Percentiles rank a stretch among this genome's conserved stretches.
These are phyloP conservation scores for Corydoras sp. DNA, from an alignment of 2,113 vertebrate genomes.

Conservation along the genomic window DNA sequence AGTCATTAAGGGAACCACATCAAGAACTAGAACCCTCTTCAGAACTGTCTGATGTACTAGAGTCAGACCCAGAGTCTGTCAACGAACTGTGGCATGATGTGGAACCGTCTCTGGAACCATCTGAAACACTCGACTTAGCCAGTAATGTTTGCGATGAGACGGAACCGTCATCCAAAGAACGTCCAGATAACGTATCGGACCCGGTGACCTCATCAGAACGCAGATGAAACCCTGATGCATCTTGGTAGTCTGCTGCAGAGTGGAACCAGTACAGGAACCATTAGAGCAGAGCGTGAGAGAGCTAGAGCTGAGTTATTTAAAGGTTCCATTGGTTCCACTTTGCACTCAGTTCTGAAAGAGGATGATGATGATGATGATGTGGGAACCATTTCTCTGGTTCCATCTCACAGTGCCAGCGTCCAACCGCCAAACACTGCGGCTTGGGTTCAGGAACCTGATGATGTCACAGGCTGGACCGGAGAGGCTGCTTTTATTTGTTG, in stretches of 20 bases:
- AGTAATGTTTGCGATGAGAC: background rate
- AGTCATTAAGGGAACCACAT: background rate
- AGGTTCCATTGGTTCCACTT: background rate
- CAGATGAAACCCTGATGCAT: background rate
- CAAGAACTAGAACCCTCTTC: background rate
- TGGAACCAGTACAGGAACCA: constrained; percentile 19
- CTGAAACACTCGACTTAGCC: background rate
- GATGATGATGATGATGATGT: too few species aligned
- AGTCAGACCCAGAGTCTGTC: background rate
- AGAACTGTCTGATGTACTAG: background rate
- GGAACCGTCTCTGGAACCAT: background rate
- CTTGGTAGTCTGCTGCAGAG: background rate
- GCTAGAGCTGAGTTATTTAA: background rate
- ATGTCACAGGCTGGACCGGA: too few species aligned
- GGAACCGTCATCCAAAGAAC: background rate
- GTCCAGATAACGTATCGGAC: background rate
- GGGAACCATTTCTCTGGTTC: too few species aligned
- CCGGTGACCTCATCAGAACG: background rate
- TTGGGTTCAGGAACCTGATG: too few species aligned
- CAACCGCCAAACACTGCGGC: background rate
- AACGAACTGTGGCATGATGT: too few species aligned
- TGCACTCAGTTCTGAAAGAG: background rate
- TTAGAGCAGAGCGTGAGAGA: constrained; percentile 54
- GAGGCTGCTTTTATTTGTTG: too few species aligned
- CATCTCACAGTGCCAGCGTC: background rate